Percentiles rank a stretch among this genome's conserved stretches.
Evolutionary conservation across 2,113 vertebrate species (phyloP).

Genomic region (Muntiacus reevesi): DNA sequence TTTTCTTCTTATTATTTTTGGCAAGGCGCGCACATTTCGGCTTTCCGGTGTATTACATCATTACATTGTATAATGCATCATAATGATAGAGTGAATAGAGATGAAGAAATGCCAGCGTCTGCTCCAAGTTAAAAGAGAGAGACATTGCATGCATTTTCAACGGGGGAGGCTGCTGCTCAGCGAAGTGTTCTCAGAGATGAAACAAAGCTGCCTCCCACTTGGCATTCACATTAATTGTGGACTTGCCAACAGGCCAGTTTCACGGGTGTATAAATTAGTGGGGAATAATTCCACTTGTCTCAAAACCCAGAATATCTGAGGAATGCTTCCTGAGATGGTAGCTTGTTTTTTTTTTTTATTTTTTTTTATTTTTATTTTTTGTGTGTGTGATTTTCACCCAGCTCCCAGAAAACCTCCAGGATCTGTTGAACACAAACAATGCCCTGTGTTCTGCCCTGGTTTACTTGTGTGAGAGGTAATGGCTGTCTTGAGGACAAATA

Average conservation of each 20-base stretch:
- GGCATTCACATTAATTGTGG: slow-evolving; percentile 86
- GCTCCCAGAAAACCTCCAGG: slow-evolving; percentile 71
- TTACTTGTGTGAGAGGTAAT: slow-evolving; percentile 19
- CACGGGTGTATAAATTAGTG: slow-evolving; percentile 83
- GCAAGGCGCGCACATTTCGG: slow-evolving; percentile 79
- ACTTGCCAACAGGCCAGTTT: slow-evolving; percentile 84
- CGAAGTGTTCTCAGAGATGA: slow-evolving; percentile 83
- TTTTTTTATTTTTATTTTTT: neutral
- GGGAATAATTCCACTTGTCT: slow-evolving; percentile 84
- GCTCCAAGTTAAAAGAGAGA: slow-evolving; percentile 85
- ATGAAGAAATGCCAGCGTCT: slow-evolving; percentile 83
- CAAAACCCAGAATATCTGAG: slow-evolving; percentile 79
- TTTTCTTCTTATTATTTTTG: slow-evolving; percentile 89
- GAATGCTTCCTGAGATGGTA: slow-evolving; percentile 74
- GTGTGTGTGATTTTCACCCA: slow-evolving; percentile 64
- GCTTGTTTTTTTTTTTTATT: slow-evolving; percentile 46
- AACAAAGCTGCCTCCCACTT: slow-evolving; percentile 86
- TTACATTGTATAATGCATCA: slow-evolving; percentile 89
- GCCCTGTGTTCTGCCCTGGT: neutral
- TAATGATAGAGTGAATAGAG: slow-evolving; percentile 87
- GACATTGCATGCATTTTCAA: slow-evolving; percentile 80
- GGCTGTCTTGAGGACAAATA: neutral
- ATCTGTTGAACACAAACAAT: slow-evolving; percentile 52
- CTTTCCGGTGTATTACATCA: slow-evolving; percentile 87
- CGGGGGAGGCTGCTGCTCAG: slow-evolving; percentile 81